Conservation (phyloP, 1,140 invertebrate genomes). For the Trichonephila clavata region DNA sequence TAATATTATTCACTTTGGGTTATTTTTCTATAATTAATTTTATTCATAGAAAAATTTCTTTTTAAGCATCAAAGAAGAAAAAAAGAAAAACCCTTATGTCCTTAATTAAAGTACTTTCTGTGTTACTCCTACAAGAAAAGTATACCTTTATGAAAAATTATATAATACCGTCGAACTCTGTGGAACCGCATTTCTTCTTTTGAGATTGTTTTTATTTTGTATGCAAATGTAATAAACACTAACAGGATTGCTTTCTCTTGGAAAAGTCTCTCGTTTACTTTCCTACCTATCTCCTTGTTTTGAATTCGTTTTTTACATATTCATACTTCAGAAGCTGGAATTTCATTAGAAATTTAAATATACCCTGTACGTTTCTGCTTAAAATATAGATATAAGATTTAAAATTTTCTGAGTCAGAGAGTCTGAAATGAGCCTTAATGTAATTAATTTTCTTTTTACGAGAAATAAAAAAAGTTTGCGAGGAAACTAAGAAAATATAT, state of each 20-base stretch:
- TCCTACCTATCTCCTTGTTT: background rate
- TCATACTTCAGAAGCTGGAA: background rate
- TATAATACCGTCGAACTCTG: background rate
- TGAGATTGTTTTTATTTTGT: background rate
- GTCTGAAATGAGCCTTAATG: background rate
- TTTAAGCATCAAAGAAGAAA: background rate
- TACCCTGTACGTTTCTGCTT: background rate
- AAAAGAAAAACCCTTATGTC: background rate
- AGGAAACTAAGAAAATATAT: background rate
- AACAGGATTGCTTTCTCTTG: background rate
- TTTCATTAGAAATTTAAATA: slow-evolving; percentile 37
- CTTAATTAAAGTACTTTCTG: background rate
- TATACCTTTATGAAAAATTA: background rate
- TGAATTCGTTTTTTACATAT: background rate
- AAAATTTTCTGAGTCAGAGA: background rate
- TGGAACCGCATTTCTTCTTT: background rate
- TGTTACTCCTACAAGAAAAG: background rate
- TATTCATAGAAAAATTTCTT: background rate
- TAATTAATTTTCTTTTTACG: background rate
- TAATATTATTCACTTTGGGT: no score
- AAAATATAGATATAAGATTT: background rate
- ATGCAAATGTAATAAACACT: slow-evolving; percentile 49
- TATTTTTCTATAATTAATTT: background rate
- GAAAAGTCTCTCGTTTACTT: background rate
- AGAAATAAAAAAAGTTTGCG: background rate